Conservation (phyloP, 2,797 vertebrate genomes). For the Sebastes vulpes region DNA sequence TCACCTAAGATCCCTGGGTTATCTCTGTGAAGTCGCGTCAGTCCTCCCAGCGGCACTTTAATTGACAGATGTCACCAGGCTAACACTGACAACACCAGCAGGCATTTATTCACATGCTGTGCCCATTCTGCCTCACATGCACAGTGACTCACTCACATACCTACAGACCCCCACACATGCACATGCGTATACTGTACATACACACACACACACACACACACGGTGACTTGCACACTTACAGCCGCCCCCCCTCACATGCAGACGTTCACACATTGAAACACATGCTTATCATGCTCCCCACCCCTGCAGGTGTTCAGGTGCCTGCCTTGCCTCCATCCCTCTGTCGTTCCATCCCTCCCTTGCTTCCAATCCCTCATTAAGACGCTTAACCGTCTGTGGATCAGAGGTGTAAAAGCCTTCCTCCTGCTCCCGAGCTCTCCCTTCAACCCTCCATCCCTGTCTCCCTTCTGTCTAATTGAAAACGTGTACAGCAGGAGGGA, state of each 20-base stretch:
- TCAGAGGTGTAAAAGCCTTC: constrained; percentile 80
- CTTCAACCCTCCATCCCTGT: constrained; percentile 62
- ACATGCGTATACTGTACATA: constrained; percentile 15
- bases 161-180: background rate
- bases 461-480: constrained; percentile 82
- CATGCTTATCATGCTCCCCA: constrained; percentile 70
- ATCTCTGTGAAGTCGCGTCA: constrained; percentile 31
- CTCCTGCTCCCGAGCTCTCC: constrained; percentile 63
- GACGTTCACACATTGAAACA: constrained; percentile 70
- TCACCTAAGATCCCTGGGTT: constrained; percentile 31
- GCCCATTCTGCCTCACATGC: constrained; percentile 15
- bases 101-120: constrained; percentile 28
- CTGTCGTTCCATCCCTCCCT: constrained; percentile 56
- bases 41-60: constrained; percentile 2
- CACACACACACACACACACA: background rate
- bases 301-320: constrained; percentile 81
- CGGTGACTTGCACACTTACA: constrained; percentile 20
- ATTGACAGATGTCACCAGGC: constrained; percentile 46
- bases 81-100: constrained; percentile 49
- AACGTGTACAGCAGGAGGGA: constrained; percentile 71
- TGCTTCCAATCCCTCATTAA: constrained; percentile 78
- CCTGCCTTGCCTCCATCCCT: constrained; percentile 59
- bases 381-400: constrained; percentile 74
- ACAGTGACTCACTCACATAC: constrained; percentile 25
- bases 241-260: constrained; percentile 23